Conservation (phyloP, 2,888 invertebrate species). For the Megaustenia siamemsis region DNA sequence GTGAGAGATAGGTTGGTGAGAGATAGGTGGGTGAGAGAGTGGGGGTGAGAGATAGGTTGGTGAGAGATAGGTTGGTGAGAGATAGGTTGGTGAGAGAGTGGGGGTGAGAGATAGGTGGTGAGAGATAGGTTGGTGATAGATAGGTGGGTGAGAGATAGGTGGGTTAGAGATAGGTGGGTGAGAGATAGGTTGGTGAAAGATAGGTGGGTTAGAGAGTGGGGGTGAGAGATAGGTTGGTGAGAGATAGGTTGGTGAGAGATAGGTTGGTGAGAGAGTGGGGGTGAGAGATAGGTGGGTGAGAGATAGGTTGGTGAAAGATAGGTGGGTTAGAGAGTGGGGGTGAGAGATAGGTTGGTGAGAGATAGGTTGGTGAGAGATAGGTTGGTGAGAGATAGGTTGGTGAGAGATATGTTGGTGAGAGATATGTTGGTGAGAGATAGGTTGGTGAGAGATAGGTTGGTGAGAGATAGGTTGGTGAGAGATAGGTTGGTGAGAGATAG, state of each 20-base stretch:
- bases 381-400: neutral
- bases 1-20: neutral
- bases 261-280: neutral
- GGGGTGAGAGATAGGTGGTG: too few species aligned
- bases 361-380: neutral
- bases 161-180: neutral
- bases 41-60: too few species aligned
- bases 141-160: neutral
- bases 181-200: neutral
- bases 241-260: neutral
- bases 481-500: too few species aligned
- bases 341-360: neutral
- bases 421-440: neutral
- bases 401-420: neutral
- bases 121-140: neutral
- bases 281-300: neutral
- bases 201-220: neutral
- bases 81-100: neutral
- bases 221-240: neutral
- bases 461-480: neutral
- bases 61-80: neutral
- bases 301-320: too few species aligned
- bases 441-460: neutral
- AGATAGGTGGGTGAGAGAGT: neutral
- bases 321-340: neutral